Evolutionary conservation across 2,888 invertebrate species (phyloP).

Genomic region (Spisula subtruncata): DNA sequence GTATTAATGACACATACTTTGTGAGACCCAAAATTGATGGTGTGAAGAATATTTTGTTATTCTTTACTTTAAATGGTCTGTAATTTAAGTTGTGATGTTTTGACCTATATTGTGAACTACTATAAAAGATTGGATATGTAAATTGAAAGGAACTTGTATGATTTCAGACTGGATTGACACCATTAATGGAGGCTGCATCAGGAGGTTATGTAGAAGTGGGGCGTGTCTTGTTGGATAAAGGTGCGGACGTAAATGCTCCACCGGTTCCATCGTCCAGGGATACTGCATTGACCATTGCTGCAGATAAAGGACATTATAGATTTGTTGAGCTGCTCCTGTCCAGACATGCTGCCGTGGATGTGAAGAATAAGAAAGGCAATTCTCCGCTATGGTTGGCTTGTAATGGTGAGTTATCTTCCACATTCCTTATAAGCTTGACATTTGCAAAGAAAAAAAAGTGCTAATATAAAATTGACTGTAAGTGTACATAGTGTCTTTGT

Average conservation of each 20-base stretch:
- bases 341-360: conserved; percentile 96
- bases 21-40: too few species aligned
- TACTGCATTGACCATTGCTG: conserved; percentile 99
- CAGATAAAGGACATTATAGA: conserved; percentile 99
- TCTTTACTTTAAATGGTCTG: too few species aligned
- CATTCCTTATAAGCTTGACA: too few species aligned
- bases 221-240: conserved; percentile 96
- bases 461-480: too few species aligned
- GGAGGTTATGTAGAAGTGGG: conserved; percentile 99
- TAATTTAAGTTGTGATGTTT: too few species aligned
- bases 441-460: too few species aligned
- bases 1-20: too few species aligned
- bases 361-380: conserved; percentile 99
- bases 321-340: conserved; percentile 89
- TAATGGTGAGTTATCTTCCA: conserved; percentile 89
- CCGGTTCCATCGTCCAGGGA: conserved; percentile 99
- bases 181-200: conserved; percentile 99
- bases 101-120: too few species aligned
- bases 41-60: too few species aligned
- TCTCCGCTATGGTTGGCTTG: conserved; percentile 99
- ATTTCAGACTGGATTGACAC: conserved; percentile 97
- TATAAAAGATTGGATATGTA: neutral
- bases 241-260: conserved; percentile 99
- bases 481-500: too few species aligned
- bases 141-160: neutral